Evolutionary conservation across 2,797 vertebrate species (phyloP), one percentile per base, ranked within the genome.

Genomic region (Clarias platycephalus): DNA sequence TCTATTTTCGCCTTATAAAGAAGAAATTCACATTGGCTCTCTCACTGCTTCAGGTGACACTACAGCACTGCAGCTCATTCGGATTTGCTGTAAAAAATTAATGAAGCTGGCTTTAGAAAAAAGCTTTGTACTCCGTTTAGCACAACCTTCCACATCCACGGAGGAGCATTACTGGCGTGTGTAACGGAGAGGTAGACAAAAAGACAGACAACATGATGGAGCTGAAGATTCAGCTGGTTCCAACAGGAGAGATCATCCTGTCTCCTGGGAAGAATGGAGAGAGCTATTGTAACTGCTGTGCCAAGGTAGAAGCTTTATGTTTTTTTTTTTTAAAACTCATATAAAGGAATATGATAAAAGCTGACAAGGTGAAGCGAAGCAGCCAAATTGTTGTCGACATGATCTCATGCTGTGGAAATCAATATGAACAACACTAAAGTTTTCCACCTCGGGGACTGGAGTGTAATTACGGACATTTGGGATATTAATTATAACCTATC

Each of bases 161-260:
- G 85, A 86, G 76, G 31, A 77, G 37, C 60, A 66, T 28, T 16
- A 40, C 22, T 20, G 57, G 71, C 28, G 76, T 68, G 83, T 70
- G 31, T 85, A 26, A 53, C 18, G 26, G n/a, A 81, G 66, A 55
- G 26, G 81, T 53, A 66, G 24, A 81, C 16, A 28, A 4, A 53
- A 44, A 81, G 24, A 84, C 34, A 70, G 58, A 26, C 62, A 34
- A 63, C 88, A 70, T 95, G 94, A 96, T 96, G 95, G 94, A 95
- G 87, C 83, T 96, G 85, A 95, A 90, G 89, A 95, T 96, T 88
- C 94, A 95, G 90, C 88, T 95, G 60, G 91, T 96, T 88, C 95
- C 95, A 0, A 96, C 95, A 0, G 95, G 95, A 85, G 95, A 96
- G 90, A 95, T 95, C 86, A 95, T 96, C 86, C 87, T 94, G 22